phyloP scores from a whole-genome alignment of 64 coral and sea anemone species.

The Acropora tenuis region DNA sequence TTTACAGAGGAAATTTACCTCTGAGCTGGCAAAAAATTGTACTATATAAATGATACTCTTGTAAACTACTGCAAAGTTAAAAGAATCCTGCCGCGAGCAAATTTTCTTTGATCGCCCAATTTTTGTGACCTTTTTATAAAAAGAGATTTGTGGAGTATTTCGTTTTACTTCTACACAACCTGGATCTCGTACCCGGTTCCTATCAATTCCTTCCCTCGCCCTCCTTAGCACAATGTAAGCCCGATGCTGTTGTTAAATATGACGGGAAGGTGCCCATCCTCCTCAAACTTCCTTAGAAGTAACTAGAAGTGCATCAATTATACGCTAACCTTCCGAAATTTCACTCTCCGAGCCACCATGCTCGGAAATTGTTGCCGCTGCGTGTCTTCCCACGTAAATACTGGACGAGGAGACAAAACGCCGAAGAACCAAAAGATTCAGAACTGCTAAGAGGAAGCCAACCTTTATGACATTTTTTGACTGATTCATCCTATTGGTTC shows the following conservation, averaged over 20 bases:
- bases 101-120: too few relatives aligned
- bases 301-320: neutral
- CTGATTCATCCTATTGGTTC: neutral
- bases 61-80: too few relatives aligned
- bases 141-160: too few relatives aligned
- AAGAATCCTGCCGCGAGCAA: too few relatives aligned
- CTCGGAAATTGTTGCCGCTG: conserved; percentile 8
- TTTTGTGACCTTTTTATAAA: too few relatives aligned
- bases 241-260: neutral
- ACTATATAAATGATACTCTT: too few relatives aligned
- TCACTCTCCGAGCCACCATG: neutral
- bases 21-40: too few relatives aligned
- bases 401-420: conserved; percentile 4
- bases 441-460: neutral
- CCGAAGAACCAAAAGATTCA: neutral
- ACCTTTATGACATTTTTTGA: neutral
- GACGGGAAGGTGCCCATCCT: neutral
- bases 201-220: too few relatives aligned
- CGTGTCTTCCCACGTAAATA: conserved; percentile 38
- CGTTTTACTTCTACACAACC: too few relatives aligned
- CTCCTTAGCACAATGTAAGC: neutral
- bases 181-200: too few relatives aligned
- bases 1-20: too few relatives aligned
- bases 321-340: conserved; percentile 27
- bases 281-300: neutral